Conservation (phyloP, 2,113 vertebrate species). For the Daphoenositta chrysoptera region DNA sequence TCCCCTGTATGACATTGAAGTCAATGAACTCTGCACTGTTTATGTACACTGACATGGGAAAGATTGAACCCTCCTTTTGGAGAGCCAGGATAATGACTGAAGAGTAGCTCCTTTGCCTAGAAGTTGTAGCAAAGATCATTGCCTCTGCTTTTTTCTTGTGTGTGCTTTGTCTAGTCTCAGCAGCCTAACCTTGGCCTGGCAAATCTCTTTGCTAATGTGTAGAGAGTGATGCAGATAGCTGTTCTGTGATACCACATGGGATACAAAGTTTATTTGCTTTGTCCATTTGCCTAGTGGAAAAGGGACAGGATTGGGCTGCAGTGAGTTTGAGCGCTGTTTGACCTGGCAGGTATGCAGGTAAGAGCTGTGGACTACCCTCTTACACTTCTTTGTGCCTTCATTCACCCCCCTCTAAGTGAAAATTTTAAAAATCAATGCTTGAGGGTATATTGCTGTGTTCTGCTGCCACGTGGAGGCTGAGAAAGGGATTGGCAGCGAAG, state of each 20-base stretch:
- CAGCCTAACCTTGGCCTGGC: slow-evolving; percentile 10
- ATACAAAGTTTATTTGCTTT: slow-evolving; percentile 37
- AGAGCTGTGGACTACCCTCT: background rate
- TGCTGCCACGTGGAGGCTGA: slow-evolving; percentile 35
- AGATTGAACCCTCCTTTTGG: background rate
- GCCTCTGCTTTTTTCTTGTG: background rate
- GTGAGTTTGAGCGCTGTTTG: background rate
- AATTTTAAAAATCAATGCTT: background rate
- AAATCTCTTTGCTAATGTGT: background rate
- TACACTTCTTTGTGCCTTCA: background rate
- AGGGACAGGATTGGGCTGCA: background rate
- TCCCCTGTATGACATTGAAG: background rate
- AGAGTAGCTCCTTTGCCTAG: background rate
- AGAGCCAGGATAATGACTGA: background rate
- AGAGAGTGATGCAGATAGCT: background rate
- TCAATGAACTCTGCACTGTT: background rate
- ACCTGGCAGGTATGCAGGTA: background rate
- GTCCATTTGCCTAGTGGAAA: background rate
- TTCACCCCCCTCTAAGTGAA: background rate
- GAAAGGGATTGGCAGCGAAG: background rate
- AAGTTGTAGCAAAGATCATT: background rate
- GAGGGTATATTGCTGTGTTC: background rate
- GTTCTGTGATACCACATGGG: background rate
- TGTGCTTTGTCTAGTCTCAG: background rate
- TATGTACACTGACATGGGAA: background rate